A percentile compares a stretch with the other conserved stretches of the same genome.
Evolutionary conservation across 2,888 invertebrate genomes (phyloP).

Genomic region (Rhagium mordax): DNA sequence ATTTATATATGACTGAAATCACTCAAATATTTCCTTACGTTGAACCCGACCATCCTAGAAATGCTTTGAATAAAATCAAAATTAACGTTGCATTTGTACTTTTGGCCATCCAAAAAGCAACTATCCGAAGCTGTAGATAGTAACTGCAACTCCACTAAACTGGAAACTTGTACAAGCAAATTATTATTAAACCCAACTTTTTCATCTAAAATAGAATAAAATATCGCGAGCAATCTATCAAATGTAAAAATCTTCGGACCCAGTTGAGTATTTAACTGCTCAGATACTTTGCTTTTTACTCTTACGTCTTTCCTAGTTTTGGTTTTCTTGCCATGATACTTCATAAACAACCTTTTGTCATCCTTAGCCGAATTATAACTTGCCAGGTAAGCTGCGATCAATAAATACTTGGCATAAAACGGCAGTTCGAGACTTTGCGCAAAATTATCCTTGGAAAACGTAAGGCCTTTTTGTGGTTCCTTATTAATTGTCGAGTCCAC

Average conservation of each 20-base stretch:
- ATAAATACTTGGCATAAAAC: slow-evolving; percentile 89
- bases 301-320: slow-evolving; percentile 77
- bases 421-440: slow-evolving; percentile 85
- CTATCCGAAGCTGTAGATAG: slow-evolving; percentile 81
- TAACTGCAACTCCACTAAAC: slow-evolving; percentile 87
- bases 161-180: slow-evolving; percentile 89
- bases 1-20: slow-evolving; percentile 74
- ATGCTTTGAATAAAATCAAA: slow-evolving; percentile 86
- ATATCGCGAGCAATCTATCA: slow-evolving; percentile 62
- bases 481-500: slow-evolving; percentile 63
- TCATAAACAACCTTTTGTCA: slow-evolving; percentile 90
- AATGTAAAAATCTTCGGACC: slow-evolving; percentile 80
- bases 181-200: slow-evolving; percentile 89
- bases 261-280: slow-evolving; percentile 78
- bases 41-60: slow-evolving; percentile 83
- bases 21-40: slow-evolving; percentile 83
- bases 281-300: slow-evolving; percentile 74
- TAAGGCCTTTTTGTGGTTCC: background rate
- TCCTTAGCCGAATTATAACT: slow-evolving; percentile 93
- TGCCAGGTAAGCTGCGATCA: slow-evolving; percentile 93
- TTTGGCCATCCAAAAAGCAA: slow-evolving; percentile 83
- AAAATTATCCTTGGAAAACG: slow-evolving; percentile 64
- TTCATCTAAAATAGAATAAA: slow-evolving; percentile 83
- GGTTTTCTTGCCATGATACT: slow-evolving; percentile 82
- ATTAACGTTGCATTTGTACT: slow-evolving; percentile 89